Evolutionary conservation across 2,797 vertebrate genomes (phyloP).

Genomic region (Bradypus variegatus): DNA sequence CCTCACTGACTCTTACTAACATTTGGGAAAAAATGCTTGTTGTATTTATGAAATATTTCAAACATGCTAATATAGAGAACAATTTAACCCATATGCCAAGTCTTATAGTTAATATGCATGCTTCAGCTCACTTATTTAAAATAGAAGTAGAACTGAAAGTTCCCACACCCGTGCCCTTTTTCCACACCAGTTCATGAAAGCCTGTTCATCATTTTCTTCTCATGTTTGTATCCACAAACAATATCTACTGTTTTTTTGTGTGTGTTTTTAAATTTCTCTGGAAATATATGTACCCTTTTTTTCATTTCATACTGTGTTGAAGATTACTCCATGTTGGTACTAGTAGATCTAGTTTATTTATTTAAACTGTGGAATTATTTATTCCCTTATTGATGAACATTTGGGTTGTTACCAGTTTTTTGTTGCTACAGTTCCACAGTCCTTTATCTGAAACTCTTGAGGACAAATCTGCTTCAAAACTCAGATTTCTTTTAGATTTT

Average conservation of each 20-base stretch:
- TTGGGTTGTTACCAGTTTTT: not conserved
- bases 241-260: not conserved
- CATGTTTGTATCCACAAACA: not conserved
- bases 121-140: not conserved
- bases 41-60: too few species aligned
- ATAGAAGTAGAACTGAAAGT: not conserved
- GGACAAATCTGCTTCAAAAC: not conserved
- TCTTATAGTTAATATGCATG: not conserved
- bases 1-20: not conserved
- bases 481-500: not conserved
- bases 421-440: not conserved
- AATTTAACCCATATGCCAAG: too few species aligned
- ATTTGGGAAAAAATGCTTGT: too few species aligned
- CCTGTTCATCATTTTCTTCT: not conserved
- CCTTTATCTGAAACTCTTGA: not conserved
- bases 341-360: not conserved
- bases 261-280: not conserved
- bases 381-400: not conserved
- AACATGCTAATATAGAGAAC: too few species aligned
- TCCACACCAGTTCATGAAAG: too few species aligned
- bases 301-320: not conserved
- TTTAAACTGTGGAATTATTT: slow-evolving; percentile 1
- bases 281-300: not conserved
- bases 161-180: not conserved
- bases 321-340: not conserved